Evolutionary conservation across 2,113 vertebrate genomes (phyloP).

Genomic region (Columba janthina): DNA sequence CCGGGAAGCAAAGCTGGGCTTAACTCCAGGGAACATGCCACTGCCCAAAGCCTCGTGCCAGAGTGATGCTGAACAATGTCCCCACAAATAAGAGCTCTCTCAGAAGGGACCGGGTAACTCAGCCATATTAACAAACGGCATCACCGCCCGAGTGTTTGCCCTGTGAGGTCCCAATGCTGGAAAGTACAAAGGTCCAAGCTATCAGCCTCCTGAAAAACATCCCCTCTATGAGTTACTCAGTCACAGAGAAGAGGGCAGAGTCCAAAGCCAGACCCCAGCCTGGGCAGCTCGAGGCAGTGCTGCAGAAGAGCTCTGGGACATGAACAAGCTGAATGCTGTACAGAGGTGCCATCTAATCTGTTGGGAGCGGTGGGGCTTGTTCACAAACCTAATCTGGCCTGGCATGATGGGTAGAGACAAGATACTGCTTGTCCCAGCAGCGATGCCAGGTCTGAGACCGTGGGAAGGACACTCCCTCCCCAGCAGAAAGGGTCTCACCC

Average conservation of each 20-base stretch:
- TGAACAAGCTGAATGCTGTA: rapidly evolving
- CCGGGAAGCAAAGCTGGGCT: not conserved
- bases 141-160: rapidly evolving
- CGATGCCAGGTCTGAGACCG: not conserved
- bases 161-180: not conserved
- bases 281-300: rapidly evolving
- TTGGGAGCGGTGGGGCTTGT: not conserved
- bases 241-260: not conserved
- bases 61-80: rapidly evolving
- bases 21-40: rapidly evolving
- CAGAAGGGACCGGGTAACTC: not conserved
- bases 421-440: not conserved
- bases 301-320: not conserved
- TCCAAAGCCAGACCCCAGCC: not conserved
- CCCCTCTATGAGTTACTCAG: not conserved
- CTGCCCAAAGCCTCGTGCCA: not conserved
- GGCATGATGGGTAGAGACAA: not conserved
- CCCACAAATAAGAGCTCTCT: not conserved
- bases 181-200: not conserved
- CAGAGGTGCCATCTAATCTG: not conserved
- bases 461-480: not conserved
- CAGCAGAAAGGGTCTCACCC: not conserved
- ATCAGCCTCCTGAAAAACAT: not conserved
- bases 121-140: not conserved
- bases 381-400: not conserved